Conservation (phyloP, 2,888 invertebrate species). For the Tenthredo livida region DNA sequence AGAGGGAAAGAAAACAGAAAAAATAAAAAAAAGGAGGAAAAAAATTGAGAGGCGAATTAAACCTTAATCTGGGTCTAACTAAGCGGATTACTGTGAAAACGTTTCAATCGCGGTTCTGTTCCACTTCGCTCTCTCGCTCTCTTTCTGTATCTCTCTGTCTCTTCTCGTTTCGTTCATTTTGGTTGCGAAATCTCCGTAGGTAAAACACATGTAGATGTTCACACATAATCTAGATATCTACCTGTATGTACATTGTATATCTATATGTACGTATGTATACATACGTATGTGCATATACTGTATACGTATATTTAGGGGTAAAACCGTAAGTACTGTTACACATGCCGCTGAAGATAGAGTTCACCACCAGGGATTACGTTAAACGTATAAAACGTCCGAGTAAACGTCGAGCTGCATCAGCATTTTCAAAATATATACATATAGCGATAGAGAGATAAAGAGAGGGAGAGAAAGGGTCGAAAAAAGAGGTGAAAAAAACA, state of each 20-base stretch:
- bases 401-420: not conserved
- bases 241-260: not conserved
- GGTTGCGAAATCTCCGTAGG: not conserved
- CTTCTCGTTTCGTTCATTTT: conserved; percentile 57
- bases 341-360: not conserved
- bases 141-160: conserved; percentile 43
- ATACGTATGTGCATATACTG: no score
- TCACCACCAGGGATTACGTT: not conserved
- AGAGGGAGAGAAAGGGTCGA: not conserved
- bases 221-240: not conserved
- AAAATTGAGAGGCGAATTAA: conserved; percentile 2
- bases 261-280: not conserved
- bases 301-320: not conserved
- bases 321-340: conserved; percentile 1
- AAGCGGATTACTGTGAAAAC: conserved; percentile 72
- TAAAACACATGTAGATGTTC: conserved; percentile 4
- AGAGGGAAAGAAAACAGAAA: not conserved
- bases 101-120: conserved; percentile 66
- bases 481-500: no score
- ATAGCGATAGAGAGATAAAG: not conserved
- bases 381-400: not conserved
- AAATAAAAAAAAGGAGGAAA: not conserved
- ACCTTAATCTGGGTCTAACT: conserved; percentile 67
- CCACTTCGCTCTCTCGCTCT: not conserved
- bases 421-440: not conserved